Evolutionary conservation across 2,888 invertebrate genomes (phyloP).

Genomic region (Pterostichus niger): DNA sequence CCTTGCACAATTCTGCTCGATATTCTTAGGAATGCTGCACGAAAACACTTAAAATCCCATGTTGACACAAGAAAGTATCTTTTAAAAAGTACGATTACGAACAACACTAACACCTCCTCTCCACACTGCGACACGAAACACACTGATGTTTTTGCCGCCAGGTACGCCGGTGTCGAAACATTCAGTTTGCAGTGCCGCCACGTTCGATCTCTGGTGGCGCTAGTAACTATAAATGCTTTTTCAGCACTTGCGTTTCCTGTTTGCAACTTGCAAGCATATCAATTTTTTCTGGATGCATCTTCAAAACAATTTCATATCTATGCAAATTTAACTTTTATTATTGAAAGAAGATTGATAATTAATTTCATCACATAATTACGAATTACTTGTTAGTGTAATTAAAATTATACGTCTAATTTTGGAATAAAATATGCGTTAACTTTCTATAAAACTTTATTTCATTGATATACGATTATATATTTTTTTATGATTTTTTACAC

Average conservation of each 20-base stretch:
- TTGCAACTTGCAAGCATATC: constrained; percentile 19
- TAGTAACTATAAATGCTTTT: constrained; percentile 35
- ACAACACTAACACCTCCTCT: constrained; percentile 44
- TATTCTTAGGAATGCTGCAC: constrained; percentile 1
- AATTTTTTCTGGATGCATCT: constrained; percentile 39
- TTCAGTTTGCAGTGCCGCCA: constrained; percentile 21
- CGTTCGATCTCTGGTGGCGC: constrained; percentile 49
- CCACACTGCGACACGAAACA: constrained; percentile 30
- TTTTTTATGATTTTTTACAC: constrained; percentile 65
- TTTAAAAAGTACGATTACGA: constrained; percentile 55
- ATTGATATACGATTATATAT: constrained; percentile 66
- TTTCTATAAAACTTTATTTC: constrained; percentile 67
- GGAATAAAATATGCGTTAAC: constrained; percentile 55
- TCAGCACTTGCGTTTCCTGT: constrained; percentile 41
- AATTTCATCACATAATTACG: too few species aligned
- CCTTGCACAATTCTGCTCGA: constrained; percentile 26
- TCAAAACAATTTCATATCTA: constrained; percentile 25
- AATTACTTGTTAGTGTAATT: too few species aligned
- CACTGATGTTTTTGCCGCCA: constrained; percentile 65
- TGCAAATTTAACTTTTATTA: constrained; percentile 19
- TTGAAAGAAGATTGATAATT: not conserved
- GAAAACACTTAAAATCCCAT: constrained; percentile 51
- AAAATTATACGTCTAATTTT: not conserved
- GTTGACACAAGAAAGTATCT: constrained; percentile 54
- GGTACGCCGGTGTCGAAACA: constrained; percentile 31